Evolutionary conservation across 2,797 vertebrate genomes (phyloP).

Genomic region (Luscinia megarhynchos): DNA sequence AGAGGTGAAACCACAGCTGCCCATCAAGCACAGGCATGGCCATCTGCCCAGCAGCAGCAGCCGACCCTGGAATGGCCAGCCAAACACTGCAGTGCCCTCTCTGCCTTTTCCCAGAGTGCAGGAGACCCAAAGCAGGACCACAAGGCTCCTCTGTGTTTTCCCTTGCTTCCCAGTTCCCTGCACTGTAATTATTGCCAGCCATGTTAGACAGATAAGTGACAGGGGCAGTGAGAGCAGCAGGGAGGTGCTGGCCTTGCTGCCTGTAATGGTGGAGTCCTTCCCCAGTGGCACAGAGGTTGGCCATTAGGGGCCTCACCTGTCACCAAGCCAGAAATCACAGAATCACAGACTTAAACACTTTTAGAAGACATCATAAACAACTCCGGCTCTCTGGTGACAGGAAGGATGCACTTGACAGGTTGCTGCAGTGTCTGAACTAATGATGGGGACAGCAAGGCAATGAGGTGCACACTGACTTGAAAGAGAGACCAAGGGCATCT

Average conservation of each 20-base stretch:
- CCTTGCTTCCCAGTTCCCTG: background rate
- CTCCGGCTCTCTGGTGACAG: background rate
- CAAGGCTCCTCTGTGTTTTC: background rate
- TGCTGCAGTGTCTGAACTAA: background rate
- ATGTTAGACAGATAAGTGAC: background rate
- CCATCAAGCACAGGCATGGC: rapidly evolving
- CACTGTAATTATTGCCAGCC: background rate
- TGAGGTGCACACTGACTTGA: rapidly evolving
- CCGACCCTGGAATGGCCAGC: background rate
- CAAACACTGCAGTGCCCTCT: background rate
- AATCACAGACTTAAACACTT: background rate
- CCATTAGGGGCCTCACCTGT: background rate
- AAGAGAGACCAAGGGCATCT: background rate
- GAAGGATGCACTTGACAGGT: background rate
- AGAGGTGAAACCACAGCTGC: background rate
- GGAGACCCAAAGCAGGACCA: background rate
- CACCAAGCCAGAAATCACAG: conserved; percentile 28
- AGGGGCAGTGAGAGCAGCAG: background rate
- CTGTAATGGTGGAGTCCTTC: conserved; percentile 31
- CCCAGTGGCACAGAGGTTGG: background rate
- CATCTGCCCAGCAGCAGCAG: rapidly evolving
- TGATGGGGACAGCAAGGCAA: background rate
- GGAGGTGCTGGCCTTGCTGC: conserved; percentile 21
- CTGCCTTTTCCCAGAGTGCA: background rate
- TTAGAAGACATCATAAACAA: conserved; percentile 9